These are phyloP conservation scores for Engystomops pustulosus DNA, from an alignment of 2,113 vertebrate species.

Conservation along the genomic window DNA sequence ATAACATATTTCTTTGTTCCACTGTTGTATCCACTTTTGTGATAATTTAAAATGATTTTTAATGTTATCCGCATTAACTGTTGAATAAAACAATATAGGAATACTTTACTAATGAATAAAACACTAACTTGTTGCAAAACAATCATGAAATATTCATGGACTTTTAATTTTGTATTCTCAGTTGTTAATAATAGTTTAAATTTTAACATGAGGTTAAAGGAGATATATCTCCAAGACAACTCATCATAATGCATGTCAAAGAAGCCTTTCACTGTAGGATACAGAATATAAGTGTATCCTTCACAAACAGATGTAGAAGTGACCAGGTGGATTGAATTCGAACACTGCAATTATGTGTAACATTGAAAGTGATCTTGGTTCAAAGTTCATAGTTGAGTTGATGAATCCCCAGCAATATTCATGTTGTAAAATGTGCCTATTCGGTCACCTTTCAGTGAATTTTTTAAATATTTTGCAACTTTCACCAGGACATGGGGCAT, in stretches of 20 bases:
- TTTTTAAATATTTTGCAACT: too few species aligned
- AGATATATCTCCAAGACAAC: background rate
- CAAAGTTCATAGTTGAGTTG: too few species aligned
- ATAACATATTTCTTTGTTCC: background rate
- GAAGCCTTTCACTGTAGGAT: background rate
- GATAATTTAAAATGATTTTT: background rate
- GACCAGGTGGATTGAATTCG: background rate
- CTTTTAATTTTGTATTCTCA: slow-evolving; percentile 10
- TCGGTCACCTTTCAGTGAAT: too few species aligned
- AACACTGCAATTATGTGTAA: background rate
- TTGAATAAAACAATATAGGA: background rate
- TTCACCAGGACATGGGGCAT: too few species aligned
- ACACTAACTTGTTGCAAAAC: background rate
- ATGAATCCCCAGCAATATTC: too few species aligned
- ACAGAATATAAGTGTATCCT: background rate
- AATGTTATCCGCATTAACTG: background rate
- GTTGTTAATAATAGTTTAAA: background rate
- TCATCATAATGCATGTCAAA: background rate
- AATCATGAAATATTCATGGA: background rate
- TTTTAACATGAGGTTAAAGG: background rate
- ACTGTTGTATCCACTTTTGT: background rate
- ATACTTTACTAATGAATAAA: background rate
- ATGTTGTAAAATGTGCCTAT: too few species aligned
- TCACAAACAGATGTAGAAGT: background rate
- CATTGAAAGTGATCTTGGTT: background rate